These are phyloP conservation scores for Dryobotodes eremita DNA, from an alignment of 2,888 invertebrate genomes.

Conservation along the genomic window DNA sequence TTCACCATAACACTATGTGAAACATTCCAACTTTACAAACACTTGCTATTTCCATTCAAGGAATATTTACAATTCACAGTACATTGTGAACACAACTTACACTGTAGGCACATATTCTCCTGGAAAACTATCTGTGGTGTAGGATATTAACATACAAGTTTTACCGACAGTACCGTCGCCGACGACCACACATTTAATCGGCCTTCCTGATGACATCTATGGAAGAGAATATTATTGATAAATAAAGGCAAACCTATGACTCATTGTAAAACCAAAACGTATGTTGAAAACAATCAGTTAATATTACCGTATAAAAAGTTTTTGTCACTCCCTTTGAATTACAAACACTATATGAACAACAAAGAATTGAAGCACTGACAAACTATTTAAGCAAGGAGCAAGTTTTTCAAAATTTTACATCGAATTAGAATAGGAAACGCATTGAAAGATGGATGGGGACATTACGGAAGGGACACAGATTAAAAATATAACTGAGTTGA, in stretches of 20 bases:
- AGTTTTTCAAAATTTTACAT: slow-evolving; percentile 69
- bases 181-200: slow-evolving; percentile 97
- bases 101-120: slow-evolving; percentile 98
- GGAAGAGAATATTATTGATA: slow-evolving; percentile 80
- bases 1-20: slow-evolving; percentile 3
- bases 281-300: slow-evolving; percentile 72
- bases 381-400: slow-evolving; percentile 59
- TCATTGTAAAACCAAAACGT: slow-evolving; percentile 82
- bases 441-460: slow-evolving; percentile 77
- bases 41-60: not conserved
- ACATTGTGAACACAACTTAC: slow-evolving; percentile 91
- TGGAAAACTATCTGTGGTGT: slow-evolving; percentile 98
- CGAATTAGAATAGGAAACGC: slow-evolving; percentile 78
- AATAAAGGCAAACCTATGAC: slow-evolving; percentile 85
- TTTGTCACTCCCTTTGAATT: slow-evolving; percentile 53
- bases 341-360: slow-evolving; percentile 52
- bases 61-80: slow-evolving; percentile 37
- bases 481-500: slow-evolving; percentile 64
- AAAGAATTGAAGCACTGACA: slow-evolving; percentile 57
- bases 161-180: slow-evolving; percentile 98
- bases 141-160: slow-evolving; percentile 98
- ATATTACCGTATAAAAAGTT: slow-evolving; percentile 67
- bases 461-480: slow-evolving; percentile 66
- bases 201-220: slow-evolving; percentile 97
- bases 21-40: slow-evolving; percentile 19